These are phyloP conservation scores for Tyrophagus putrescentiae DNA, from an alignment of 1,140 invertebrate species.

Conservation along the genomic window DNA sequence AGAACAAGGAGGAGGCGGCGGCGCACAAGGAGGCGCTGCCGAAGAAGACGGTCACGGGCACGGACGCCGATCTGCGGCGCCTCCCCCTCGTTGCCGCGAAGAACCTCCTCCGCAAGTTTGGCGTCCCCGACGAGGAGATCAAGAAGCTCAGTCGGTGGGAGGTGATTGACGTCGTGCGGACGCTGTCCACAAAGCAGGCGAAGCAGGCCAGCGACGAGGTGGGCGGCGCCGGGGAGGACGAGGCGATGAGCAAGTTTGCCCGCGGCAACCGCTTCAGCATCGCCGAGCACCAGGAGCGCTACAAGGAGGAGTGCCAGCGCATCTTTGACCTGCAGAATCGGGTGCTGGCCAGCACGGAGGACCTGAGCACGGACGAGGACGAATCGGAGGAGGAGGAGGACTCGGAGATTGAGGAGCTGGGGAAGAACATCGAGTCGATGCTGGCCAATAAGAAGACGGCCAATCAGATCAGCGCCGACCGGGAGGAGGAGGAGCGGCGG, in stretches of 20 bases:
- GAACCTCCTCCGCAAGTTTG: constrained; percentile 81
- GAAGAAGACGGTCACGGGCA: constrained; percentile 93
- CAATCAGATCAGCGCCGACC: constrained; percentile 63
- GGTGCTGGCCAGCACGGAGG: constrained; percentile 75
- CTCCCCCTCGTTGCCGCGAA: constrained; percentile 93
- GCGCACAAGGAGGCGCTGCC: constrained; percentile 52
- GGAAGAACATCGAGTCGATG: constrained; percentile 94
- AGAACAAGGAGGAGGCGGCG: constrained; percentile 32
- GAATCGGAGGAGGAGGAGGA: constrained; percentile 58
- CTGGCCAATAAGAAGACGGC: constrained; percentile 89
- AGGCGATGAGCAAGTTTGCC: constrained; percentile 75
- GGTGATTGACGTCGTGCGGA: constrained; percentile 89
- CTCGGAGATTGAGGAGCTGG: constrained; percentile 95
- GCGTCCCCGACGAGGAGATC: constrained; percentile 92
- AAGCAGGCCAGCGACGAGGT: constrained; percentile 77
- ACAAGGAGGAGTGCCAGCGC: constrained; percentile 96
- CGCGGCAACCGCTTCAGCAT: constrained; percentile 94
- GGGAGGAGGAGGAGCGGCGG: constrained; percentile 85
- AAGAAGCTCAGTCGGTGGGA: constrained; percentile 96
- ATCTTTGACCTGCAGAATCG: constrained; percentile 97
- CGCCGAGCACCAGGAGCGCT: constrained; percentile 94
- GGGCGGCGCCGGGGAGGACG: constrained; percentile 59
- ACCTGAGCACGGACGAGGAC: constrained; percentile 79
- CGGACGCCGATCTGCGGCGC: constrained; percentile 89
- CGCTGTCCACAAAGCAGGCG: constrained; percentile 92